Evolutionary conservation across 1,140 invertebrate genomes (phyloP), one percentile per base, ranked within the genome.

Genomic region (Hesperophylax magnus): DNA sequence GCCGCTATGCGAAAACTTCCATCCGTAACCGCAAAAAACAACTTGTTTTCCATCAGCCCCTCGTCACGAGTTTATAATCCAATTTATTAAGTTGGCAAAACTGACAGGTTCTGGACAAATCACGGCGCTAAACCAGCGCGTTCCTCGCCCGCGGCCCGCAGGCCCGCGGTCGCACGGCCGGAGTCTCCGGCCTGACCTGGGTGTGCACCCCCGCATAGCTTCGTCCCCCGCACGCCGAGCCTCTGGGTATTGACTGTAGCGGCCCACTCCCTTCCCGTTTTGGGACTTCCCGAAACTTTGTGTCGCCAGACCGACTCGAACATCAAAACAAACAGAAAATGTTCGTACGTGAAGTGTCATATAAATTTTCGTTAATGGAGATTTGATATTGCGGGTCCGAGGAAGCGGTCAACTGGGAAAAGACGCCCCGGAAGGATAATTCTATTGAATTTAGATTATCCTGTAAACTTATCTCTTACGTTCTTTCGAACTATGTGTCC

Each of bases 41-140:
- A 80, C 53, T 83, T 83, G 82, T 83, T 80, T 80, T 78, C 82
- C 82, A 83, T 80, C 82, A 81, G 79, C 39, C 82, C 82, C 77
- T 80, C 82, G 82, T 83, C 82, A 83, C 74, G 77, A 80, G 82
- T 83, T 83, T 78, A 83, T 79, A 83, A 83, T 83, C 82, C 82
- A 83, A 83, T 83, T 83, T 81, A 81, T 83, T 83, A 79, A 81
- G 77, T 77, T 76, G 72, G 58, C 75, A 74, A 76, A 39, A 63
- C 58, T 78, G 77, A 76, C 78, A 54, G 39, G 65, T 39, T 31
- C 31, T 15, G 65, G 65, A 67, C 22, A 24, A 34, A 67, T 67
- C 65, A 18, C 27, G 31, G 17, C 65, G 24, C 65, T 61, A 61
- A 11, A 61, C n/a, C 24, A 6, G 17, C 11, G 17, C 18, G 18